These are phyloP conservation scores for Sphaerophoria rueppellii DNA, from an alignment of 2,888 invertebrate species.

Conservation along the genomic window DNA sequence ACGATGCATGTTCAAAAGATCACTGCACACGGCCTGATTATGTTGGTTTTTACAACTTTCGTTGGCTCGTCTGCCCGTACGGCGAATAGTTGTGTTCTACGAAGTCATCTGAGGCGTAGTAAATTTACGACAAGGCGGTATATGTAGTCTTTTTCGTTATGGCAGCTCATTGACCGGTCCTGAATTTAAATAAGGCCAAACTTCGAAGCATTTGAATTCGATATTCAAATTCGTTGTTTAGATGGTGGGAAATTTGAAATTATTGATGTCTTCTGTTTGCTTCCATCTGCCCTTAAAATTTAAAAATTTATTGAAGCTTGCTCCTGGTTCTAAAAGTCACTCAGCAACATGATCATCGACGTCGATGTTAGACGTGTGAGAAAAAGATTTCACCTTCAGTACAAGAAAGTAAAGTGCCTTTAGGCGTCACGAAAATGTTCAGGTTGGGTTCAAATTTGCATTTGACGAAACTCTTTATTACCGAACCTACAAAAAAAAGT, in stretches of 20 bases:
- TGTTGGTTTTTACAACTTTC: constrained; percentile 40
- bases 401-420: constrained; percentile 43
- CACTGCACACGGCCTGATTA: constrained; percentile 43
- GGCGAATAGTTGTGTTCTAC: constrained; percentile 14
- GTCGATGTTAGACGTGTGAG: neutral
- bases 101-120: constrained; percentile 20
- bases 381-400: constrained; percentile 41
- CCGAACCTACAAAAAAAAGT: neutral
- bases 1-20: constrained; percentile 51
- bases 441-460: neutral
- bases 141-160: constrained; percentile 13
- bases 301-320: constrained; percentile 63
- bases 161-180: constrained; percentile 20
- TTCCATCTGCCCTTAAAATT: constrained; percentile 65
- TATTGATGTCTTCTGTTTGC: neutral
- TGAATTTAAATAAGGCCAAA: constrained; percentile 43
- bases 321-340: neutral
- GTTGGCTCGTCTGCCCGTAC: neutral
- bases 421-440: constrained; percentile 44
- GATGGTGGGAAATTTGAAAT: constrained; percentile 24
- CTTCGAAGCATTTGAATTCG: constrained; percentile 9
- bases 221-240: constrained; percentile 27
- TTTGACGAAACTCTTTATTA: neutral
- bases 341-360: neutral
- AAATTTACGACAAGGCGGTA: neutral